A percentile compares a stretch with the other conserved stretches of the same genome.
Conservation (phyloP, 2,113 vertebrate genomes). For the Lophura nycthemera region DNA sequence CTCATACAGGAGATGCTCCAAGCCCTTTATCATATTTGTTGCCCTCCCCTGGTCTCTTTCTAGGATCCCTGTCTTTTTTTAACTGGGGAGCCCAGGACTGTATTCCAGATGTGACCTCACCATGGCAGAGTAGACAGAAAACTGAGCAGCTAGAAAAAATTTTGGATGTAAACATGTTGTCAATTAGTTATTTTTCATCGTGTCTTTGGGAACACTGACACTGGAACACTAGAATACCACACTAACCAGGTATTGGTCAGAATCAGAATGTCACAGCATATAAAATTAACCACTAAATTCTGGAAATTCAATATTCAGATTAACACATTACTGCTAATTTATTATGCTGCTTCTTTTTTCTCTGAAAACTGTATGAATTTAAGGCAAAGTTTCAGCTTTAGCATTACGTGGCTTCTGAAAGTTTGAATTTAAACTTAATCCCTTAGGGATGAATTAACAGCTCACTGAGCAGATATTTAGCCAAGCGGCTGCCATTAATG, state of each 20-base stretch:
- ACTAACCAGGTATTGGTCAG: neutral
- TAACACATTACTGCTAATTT: neutral
- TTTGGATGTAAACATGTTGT: neutral
- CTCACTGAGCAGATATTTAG: conserved; percentile 42
- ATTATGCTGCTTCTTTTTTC: conserved; percentile 12
- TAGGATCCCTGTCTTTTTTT: too few species aligned
- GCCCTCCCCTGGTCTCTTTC: too few species aligned
- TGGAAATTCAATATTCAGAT: neutral
- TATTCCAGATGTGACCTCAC: too few species aligned
- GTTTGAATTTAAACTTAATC: conserved; percentile 61
- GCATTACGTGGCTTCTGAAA: conserved; percentile 45
- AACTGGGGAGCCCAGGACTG: too few species aligned
- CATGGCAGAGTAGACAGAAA: too few species aligned
- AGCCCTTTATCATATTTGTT: too few species aligned
- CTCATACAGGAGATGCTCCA: too few species aligned
- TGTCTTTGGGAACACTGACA: neutral
- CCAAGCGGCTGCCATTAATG: conserved; percentile 34
- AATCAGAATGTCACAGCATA: neutral
- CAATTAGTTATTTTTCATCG: neutral
- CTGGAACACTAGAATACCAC: neutral
- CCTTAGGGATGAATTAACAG: conserved; percentile 51
- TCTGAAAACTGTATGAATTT: neutral
- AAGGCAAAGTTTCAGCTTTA: conserved; percentile 23
- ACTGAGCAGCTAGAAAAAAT: neutral
- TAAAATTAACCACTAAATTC: neutral